Conservation (phyloP, 2,888 invertebrate genomes). For the Yponomeuta cagnagella region DNA sequence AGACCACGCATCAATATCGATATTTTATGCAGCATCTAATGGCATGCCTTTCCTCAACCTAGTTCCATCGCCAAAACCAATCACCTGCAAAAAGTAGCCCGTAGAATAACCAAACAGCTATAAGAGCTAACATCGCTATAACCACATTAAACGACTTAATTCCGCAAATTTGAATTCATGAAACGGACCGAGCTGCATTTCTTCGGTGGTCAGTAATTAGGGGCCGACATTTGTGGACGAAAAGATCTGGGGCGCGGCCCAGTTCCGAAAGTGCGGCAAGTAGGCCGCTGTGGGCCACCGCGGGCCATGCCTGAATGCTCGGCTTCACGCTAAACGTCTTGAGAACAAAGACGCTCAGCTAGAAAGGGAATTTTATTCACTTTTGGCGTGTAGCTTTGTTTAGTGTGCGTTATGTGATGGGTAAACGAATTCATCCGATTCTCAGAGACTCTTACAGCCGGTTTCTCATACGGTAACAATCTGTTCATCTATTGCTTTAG, state of each 20-base stretch:
- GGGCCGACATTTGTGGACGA: not conserved
- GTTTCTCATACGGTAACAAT: too few relatives aligned
- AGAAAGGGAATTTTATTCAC: not conserved
- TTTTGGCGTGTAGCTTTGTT: not conserved
- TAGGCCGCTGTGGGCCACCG: not conserved
- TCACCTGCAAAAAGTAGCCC: not conserved
- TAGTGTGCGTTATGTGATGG: not conserved
- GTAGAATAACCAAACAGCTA: not conserved
- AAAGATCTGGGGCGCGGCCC: not conserved
- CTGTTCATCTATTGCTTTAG: too few relatives aligned
- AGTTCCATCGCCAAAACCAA: not conserved
- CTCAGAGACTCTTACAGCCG: too few relatives aligned
- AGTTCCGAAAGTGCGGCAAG: not conserved
- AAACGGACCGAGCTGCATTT: not conserved
- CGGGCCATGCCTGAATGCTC: not conserved
- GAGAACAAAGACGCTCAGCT: not conserved
- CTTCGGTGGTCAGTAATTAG: not conserved
- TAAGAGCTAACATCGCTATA: not conserved
- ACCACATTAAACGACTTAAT: not conserved
- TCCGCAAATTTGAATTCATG: not conserved
- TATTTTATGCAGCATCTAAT: not conserved
- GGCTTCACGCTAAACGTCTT: constrained; percentile 2
- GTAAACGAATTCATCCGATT: too few relatives aligned
- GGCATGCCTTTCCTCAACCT: not conserved
- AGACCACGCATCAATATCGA: too few relatives aligned